Conservation (phyloP, 1,140 invertebrate species). For the Drosophila nebulosa region DNA sequence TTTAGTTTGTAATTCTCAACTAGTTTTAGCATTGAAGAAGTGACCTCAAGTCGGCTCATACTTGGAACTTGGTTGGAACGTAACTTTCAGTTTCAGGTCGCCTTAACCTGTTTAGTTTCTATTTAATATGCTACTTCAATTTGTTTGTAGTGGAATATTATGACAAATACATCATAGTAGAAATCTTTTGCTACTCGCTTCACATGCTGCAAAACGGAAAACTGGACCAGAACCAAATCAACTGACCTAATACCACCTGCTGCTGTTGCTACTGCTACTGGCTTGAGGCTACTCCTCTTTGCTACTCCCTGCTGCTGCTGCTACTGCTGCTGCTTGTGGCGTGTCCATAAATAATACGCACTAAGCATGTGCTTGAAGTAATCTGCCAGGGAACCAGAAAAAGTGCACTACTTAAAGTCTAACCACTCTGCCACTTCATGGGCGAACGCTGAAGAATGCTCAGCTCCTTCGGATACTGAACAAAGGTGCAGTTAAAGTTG, state of each 20-base stretch:
- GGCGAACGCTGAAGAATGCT: not conserved
- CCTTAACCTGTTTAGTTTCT: too few species aligned
- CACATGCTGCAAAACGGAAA: not conserved
- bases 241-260: not conserved
- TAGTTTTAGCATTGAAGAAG: too few species aligned
- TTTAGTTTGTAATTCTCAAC: too few species aligned
- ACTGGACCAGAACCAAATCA: not conserved
- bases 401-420: not conserved
- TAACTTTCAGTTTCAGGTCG: too few species aligned
- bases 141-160: not conserved
- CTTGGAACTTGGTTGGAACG: too few species aligned
- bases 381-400: slow-evolving; percentile 22
- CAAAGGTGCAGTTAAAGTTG: not conserved
- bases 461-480: not conserved
- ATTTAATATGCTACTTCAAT: not conserved
- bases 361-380: slow-evolving; percentile 43
- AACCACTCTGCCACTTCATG: slow-evolving; percentile 18
- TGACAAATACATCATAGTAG: not conserved
- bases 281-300: not conserved
- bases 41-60: too few species aligned
- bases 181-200: not conserved
- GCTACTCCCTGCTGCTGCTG: not conserved
- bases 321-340: slow-evolving; percentile 11
- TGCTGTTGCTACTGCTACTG: not conserved
- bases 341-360: slow-evolving; percentile 48